Conservation (phyloP, 2,797 vertebrate species). For the Sebastes goodei region DNA sequence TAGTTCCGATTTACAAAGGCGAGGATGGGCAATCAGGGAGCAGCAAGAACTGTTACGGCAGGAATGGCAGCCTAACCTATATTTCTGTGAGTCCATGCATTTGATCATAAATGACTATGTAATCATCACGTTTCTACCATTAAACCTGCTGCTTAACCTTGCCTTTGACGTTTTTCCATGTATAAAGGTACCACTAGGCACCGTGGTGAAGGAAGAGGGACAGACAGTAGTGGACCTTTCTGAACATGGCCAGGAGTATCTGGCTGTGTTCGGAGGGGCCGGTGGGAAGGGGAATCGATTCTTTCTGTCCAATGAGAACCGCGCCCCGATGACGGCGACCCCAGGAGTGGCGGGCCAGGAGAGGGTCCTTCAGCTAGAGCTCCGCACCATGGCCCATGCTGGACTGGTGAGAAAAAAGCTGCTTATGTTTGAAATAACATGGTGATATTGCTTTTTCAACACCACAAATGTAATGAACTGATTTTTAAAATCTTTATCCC, state of each 20-base stretch:
- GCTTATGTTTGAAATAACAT: not conserved
- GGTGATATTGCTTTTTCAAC: not conserved
- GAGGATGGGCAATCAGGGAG: slow-evolving; percentile 84
- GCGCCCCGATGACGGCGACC: slow-evolving; percentile 85
- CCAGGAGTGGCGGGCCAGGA: slow-evolving; percentile 88
- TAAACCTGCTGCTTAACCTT: not conserved
- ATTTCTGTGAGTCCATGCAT: slow-evolving; percentile 81
- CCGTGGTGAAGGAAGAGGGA: slow-evolving; percentile 88
- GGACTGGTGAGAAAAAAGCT: slow-evolving; percentile 86
- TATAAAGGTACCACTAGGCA: slow-evolving; percentile 91
- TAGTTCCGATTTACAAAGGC: slow-evolving; percentile 85
- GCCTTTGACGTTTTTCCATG: not conserved
- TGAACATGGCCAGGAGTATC: slow-evolving; percentile 84
- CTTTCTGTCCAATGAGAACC: slow-evolving; percentile 93
- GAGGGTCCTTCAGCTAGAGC: slow-evolving; percentile 88
- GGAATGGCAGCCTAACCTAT: slow-evolving; percentile 78
- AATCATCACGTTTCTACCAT: not conserved
- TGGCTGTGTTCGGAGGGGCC: slow-evolving; percentile 89
- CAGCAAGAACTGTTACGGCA: slow-evolving; percentile 91
- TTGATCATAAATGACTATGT: not conserved
- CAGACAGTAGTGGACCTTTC: slow-evolving; percentile 85
- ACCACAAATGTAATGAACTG: not conserved
- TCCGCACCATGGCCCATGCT: slow-evolving; percentile 93
- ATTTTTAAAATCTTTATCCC: not conserved
- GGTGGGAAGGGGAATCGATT: slow-evolving; percentile 96